A percentile compares a stretch with the other conserved stretches of the same genome.
Evolutionary conservation across 1,140 invertebrate species (phyloP).

Genomic region (Centruroides sculpturatus): DNA sequence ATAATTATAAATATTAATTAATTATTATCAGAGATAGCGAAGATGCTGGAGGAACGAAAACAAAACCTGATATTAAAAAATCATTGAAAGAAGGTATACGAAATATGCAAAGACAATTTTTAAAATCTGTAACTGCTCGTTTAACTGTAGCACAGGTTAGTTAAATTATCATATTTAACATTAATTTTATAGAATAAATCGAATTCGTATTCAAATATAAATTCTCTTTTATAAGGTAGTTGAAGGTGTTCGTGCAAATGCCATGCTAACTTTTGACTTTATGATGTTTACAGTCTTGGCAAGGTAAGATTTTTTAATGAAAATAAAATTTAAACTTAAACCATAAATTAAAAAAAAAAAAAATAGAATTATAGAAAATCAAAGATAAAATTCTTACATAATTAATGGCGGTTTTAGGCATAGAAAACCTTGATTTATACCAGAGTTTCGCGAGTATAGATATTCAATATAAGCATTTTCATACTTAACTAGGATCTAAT

Average conservation of each 20-base stretch:
- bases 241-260: slow-evolving; percentile 55
- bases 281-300: slow-evolving; percentile 39
- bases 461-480: no score
- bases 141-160: slow-evolving; percentile 51
- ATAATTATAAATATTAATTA: background rate
- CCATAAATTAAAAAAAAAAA: no score
- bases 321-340: no score
- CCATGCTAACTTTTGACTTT: slow-evolving; percentile 65
- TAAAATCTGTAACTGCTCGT: slow-evolving; percentile 42
- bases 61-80: background rate
- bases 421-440: no score
- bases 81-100: slow-evolving; percentile 11
- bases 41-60: slow-evolving; percentile 9
- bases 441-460: no score
- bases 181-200: background rate
- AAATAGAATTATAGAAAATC: no score
- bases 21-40: background rate
- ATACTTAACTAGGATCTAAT: no score
- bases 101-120: slow-evolving; percentile 23
- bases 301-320: background rate
- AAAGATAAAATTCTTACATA: no score
- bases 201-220: background rate
- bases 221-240: slow-evolving; percentile 47
- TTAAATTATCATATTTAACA: background rate
- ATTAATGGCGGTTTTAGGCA: no score